Evolutionary conservation across 2,888 invertebrate genomes (phyloP).

Genomic region (Ctenicera cuprea): DNA sequence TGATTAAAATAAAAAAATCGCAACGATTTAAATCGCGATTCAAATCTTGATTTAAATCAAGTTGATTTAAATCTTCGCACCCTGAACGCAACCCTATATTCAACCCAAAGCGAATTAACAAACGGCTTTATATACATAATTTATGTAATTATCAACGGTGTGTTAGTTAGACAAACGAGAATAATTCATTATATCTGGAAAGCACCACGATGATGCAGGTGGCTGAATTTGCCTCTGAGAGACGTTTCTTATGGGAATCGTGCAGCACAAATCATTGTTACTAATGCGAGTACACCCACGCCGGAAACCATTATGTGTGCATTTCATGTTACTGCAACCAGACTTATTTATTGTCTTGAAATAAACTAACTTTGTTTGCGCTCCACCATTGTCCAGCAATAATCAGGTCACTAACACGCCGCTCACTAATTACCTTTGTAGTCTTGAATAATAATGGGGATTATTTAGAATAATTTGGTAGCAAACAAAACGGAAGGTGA

Average conservation of each 20-base stretch:
- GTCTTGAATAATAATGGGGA: not conserved
- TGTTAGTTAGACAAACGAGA: not conserved
- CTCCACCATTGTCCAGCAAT: not conserved
- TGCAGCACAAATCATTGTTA: conserved; percentile 44
- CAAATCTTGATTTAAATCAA: too few relatives aligned
- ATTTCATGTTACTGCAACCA: not conserved
- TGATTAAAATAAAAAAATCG: too few relatives aligned
- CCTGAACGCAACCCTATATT: too few relatives aligned
- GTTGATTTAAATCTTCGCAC: too few relatives aligned
- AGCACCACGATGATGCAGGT: not conserved
- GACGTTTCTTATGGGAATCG: conserved; percentile 44
- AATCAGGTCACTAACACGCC: conserved; percentile 13
- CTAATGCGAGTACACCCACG: conserved; percentile 14
- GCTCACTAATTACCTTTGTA: not conserved
- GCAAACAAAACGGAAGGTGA: not conserved
- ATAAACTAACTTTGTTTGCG: not conserved
- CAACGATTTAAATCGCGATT: too few relatives aligned
- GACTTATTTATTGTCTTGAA: not conserved
- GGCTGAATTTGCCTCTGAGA: conserved; percentile 13
- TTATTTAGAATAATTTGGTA: not conserved
- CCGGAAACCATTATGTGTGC: conserved; percentile 15
- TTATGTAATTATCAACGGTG: not conserved
- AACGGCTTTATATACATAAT: not conserved
- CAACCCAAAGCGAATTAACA: not conserved
- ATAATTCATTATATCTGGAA: conserved; percentile 1